Percentiles rank a stretch among this genome's conserved stretches.
Conservation (phyloP, 2,113 vertebrate species). For the Apus apus region DNA sequence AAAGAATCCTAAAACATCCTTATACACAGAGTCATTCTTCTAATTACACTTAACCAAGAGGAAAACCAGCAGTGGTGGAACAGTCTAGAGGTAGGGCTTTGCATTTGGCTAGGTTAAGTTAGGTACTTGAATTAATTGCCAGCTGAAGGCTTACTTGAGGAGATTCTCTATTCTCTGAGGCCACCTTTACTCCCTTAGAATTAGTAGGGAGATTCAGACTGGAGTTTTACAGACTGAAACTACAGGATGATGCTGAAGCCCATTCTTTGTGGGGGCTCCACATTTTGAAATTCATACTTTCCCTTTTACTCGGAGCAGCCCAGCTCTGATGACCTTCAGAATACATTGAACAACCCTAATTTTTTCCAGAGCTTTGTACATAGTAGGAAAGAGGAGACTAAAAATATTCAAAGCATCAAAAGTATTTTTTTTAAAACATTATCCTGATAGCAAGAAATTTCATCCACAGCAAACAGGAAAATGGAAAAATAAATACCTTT, state of each 20-base stretch:
- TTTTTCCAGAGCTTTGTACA: not conserved
- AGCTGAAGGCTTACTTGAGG: not conserved
- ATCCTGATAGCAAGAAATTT: not conserved
- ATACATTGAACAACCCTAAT: not conserved
- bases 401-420: not conserved
- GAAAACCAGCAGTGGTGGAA: not conserved
- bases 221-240: not conserved
- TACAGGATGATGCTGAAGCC: not conserved
- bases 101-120: not conserved
- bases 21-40: not conserved
- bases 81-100: not conserved
- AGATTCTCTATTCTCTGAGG: not conserved
- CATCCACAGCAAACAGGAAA: not conserved
- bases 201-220: not conserved
- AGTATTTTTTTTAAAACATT: not conserved
- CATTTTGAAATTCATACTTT: not conserved
- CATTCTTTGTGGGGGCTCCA: not conserved
- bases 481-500: not conserved
- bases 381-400: not conserved
- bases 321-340: not conserved
- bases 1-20: not conserved
- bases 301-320: not conserved
- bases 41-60: not conserved
- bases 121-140: not conserved
- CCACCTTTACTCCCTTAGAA: not conserved